phyloP scores from a whole-genome alignment of 2,113 vertebrate species.

The Anguilla rostrata region DNA sequence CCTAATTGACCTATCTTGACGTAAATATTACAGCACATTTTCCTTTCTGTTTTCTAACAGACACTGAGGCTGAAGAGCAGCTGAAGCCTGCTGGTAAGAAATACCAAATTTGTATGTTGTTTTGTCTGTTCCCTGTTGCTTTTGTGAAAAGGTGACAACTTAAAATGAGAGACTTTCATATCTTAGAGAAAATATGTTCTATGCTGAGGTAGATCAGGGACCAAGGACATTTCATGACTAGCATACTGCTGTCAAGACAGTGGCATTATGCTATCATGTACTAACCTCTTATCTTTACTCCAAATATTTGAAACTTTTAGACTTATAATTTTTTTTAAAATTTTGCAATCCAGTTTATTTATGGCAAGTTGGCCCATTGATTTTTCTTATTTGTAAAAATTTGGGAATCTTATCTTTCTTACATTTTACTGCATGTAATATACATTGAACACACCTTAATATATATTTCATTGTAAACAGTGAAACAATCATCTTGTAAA shows the following conservation, averaged over 20 bases:
- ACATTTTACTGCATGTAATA: not conserved
- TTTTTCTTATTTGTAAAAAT: no score
- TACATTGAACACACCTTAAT: not conserved
- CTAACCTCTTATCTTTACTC: conserved; percentile 75
- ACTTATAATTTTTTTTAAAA: not conserved
- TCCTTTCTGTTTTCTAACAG: conserved; percentile 52
- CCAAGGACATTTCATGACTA: conserved; percentile 66
- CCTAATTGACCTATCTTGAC: not conserved
- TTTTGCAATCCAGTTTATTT: not conserved
- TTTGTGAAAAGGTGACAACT: conserved; percentile 89
- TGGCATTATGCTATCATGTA: conserved; percentile 4
- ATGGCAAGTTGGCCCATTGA: no score
- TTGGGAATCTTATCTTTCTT: no score
- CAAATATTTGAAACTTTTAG: conserved; percentile 59
- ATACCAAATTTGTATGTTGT: conserved; percentile 80
- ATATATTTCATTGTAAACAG: not conserved
- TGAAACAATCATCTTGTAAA: not conserved
- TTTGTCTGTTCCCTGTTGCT: conserved; percentile 91
- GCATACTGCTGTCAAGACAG: conserved; percentile 17
- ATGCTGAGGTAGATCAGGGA: conserved; percentile 67
- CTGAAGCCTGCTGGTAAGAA: conserved; percentile 78
- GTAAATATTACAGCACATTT: not conserved
- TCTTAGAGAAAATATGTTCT: conserved; percentile 42
- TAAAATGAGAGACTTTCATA: conserved; percentile 79
- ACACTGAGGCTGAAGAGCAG: conserved; percentile 74